phyloP scores from a whole-genome alignment of 2,113 vertebrate species.

The Xenotilapia longispinis region DNA sequence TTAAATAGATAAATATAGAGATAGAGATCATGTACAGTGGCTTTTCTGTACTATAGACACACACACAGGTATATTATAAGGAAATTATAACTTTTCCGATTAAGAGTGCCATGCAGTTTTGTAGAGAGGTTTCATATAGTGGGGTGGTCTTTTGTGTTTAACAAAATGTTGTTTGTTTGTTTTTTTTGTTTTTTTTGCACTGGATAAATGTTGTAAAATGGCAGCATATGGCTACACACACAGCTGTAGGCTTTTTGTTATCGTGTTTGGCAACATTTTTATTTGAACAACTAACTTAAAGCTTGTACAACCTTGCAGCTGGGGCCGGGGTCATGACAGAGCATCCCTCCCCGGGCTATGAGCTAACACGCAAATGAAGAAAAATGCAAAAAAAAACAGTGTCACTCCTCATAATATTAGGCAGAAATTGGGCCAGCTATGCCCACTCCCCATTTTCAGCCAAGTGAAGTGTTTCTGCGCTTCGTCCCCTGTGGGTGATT shows the following conservation, averaged over 20 bases:
- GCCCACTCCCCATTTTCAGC: not conserved
- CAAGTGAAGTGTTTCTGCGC: not conserved
- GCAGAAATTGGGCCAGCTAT: not conserved
- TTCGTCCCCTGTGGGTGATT: not conserved
- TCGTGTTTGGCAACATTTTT: not conserved
- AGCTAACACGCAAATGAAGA: conserved; percentile 3
- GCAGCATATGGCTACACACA: not conserved
- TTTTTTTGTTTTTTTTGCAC: not conserved
- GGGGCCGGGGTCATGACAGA: not conserved
- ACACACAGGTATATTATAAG: not conserved
- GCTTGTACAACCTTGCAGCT: not conserved
- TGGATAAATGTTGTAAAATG: not conserved
- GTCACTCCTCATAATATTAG: not conserved
- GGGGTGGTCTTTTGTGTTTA: not conserved
- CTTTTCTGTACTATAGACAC: not conserved
- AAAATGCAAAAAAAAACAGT: not conserved
- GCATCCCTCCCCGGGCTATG: not conserved
- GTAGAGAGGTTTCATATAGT: not conserved
- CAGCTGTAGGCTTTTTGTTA: not conserved
- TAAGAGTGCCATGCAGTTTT: not conserved
- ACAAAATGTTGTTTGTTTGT: not conserved
- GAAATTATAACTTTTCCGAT: not conserved
- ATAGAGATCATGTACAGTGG: not conserved
- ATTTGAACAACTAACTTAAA: not conserved
- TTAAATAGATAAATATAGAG: not conserved